Conservation (phyloP, 2,113 vertebrate species). For the Orycteropus afer region DNA sequence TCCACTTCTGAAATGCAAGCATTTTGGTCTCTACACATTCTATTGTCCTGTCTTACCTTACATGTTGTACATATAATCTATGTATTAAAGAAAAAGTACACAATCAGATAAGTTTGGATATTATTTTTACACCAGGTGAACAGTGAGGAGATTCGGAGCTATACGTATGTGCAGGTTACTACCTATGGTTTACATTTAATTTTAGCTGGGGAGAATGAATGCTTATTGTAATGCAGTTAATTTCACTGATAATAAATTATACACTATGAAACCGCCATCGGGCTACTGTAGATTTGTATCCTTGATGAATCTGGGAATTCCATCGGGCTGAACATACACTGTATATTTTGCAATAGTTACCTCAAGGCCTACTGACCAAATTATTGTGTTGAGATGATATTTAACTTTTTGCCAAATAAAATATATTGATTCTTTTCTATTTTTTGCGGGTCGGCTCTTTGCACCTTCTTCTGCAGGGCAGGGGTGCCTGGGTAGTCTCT, state of each 20-base stretch:
- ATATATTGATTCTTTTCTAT: constrained; percentile 90
- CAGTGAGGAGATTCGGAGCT: constrained; percentile 86
- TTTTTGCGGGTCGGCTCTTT: constrained; percentile 70
- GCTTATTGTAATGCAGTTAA: constrained; percentile 88
- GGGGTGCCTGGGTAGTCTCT: neutral
- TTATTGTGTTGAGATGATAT: constrained; percentile 93
- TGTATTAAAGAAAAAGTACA: constrained; percentile 80
- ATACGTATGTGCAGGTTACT: constrained; percentile 89
- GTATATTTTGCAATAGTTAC: constrained; percentile 95
- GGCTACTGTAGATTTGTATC: constrained; percentile 88
- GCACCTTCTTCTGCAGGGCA: neutral
- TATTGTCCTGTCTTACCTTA: constrained; percentile 78
- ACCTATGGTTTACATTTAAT: constrained; percentile 90
- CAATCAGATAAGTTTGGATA: constrained; percentile 82
- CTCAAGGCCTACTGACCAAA: constrained; percentile 95
- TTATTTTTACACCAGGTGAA: constrained; percentile 86
- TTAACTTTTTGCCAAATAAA: constrained; percentile 98
- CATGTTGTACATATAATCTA: constrained; percentile 85
- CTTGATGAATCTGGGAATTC: constrained; percentile 81
- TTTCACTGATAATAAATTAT: constrained; percentile 93
- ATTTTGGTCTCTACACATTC: constrained; percentile 83
- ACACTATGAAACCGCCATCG: constrained; percentile 85
- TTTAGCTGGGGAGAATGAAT: constrained; percentile 85
- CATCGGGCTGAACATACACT: constrained; percentile 86
- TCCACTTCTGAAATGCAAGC: constrained; percentile 75